These are phyloP conservation scores for Acestrorhynchus altus DNA, from an alignment of 2,797 vertebrate genomes.

Conservation along the genomic window DNA sequence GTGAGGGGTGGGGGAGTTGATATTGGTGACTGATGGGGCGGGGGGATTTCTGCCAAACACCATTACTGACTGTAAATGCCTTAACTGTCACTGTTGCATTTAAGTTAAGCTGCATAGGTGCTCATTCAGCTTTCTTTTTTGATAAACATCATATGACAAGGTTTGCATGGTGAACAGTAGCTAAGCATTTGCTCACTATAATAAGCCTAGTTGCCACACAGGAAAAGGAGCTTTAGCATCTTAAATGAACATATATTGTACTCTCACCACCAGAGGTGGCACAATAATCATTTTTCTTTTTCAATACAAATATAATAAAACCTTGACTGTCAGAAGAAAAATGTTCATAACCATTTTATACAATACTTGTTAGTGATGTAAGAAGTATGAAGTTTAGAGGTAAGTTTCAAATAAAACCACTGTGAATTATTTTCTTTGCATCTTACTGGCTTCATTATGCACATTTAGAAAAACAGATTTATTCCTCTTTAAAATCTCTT, in stretches of 20 bases:
- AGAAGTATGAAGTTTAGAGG: too few species aligned
- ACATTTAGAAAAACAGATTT: too few species aligned
- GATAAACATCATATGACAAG: not conserved
- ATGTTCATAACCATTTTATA: too few species aligned
- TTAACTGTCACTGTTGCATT: slow-evolving; percentile 25
- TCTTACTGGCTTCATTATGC: too few species aligned
- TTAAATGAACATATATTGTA: not conserved
- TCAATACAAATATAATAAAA: too few species aligned
- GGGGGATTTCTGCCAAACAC: slow-evolving; percentile 39
- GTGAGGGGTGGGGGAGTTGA: slow-evolving; percentile 55
- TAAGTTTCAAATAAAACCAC: too few species aligned
- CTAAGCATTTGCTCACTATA: not conserved
- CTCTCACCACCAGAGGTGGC: too few species aligned
- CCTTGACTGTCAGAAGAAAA: too few species aligned
- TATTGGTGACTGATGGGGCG: slow-evolving; percentile 50
- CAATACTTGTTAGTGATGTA: too few species aligned
- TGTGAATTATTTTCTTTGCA: too few species aligned
- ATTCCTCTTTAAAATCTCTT: too few species aligned
- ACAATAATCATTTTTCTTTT: not conserved
- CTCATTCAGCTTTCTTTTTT: slow-evolving; percentile 1
- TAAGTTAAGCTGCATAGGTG: slow-evolving; percentile 11
- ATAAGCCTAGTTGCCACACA: not conserved
- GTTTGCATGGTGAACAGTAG: not conserved
- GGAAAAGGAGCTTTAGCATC: not conserved
- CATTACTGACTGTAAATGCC: slow-evolving; percentile 45